Percentiles rank a stretch among this genome's conserved stretches.
Evolutionary conservation across 2,113 vertebrate species (phyloP).

Genomic region (Menidia beryllina): DNA sequence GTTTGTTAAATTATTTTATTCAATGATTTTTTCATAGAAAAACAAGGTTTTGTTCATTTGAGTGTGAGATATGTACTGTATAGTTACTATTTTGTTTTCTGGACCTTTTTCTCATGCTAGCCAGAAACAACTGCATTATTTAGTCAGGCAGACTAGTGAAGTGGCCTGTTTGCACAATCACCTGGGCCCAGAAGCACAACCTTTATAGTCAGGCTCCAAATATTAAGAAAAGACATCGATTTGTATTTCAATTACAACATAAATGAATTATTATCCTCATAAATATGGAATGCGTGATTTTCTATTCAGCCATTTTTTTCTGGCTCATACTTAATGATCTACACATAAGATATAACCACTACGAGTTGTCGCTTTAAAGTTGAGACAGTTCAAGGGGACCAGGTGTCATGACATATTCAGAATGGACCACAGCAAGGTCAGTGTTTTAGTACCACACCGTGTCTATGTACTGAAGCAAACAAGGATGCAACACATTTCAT

Average conservation of each 20-base stretch:
- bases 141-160: too few relatives aligned
- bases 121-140: conserved; percentile 1
- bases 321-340: conserved; percentile 50
- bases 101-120: not conserved
- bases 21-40: not conserved
- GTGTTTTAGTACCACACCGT: conserved; percentile 76
- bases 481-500: conserved; percentile 80
- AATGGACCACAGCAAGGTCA: conserved; percentile 80
- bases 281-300: conserved; percentile 4
- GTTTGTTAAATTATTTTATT: not conserved
- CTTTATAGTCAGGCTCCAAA: too few relatives aligned
- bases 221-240: too few relatives aligned
- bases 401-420: conserved; percentile 80
- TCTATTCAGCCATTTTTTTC: conserved; percentile 8
- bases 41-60: not conserved
- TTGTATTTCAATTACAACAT: not conserved
- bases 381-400: conserved; percentile 84
- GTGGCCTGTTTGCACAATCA: too few relatives aligned
- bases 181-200: too few relatives aligned
- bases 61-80: not conserved
- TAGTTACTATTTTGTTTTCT: not conserved
- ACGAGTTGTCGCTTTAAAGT: conserved; percentile 80
- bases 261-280: conserved; percentile 12
- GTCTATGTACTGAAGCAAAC: conserved; percentile 70
- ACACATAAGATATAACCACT: conserved; percentile 71